These are phyloP conservation scores for Zalophus californianus DNA, from an alignment of 2,797 vertebrate species.

Conservation along the genomic window DNA sequence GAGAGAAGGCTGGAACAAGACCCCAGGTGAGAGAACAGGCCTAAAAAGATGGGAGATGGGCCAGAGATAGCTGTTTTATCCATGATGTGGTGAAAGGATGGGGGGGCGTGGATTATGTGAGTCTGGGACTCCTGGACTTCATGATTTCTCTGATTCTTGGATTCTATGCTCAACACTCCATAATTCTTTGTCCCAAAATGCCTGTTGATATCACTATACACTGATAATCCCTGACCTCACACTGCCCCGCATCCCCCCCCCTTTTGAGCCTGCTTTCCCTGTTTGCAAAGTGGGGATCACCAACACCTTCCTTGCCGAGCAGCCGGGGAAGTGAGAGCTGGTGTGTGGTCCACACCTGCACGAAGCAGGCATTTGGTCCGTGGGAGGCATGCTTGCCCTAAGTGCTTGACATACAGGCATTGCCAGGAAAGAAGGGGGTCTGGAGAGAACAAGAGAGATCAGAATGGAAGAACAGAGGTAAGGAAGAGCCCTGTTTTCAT, in stretches of 20 bases:
- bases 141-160: neutral
- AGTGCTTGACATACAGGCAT: neutral
- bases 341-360: neutral
- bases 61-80: neutral
- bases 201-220: neutral
- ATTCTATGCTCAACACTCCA: neutral
- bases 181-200: neutral
- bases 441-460: neutral
- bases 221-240: neutral
- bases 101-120: neutral
- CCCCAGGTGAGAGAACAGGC: constrained; percentile 55
- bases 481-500: neutral
- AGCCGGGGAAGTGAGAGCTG: neutral
- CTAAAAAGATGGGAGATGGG: neutral
- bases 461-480: neutral
- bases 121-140: neutral
- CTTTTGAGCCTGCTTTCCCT: neutral
- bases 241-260: neutral
- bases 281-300: neutral
- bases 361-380: neutral
- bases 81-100: fast-evolving
- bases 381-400: neutral
- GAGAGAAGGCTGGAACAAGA: neutral
- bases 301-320: neutral
- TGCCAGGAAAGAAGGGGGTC: neutral